Evolutionary conservation across 2,113 vertebrate species (phyloP).

Genomic region (Cyanoliseus patagonus): DNA sequence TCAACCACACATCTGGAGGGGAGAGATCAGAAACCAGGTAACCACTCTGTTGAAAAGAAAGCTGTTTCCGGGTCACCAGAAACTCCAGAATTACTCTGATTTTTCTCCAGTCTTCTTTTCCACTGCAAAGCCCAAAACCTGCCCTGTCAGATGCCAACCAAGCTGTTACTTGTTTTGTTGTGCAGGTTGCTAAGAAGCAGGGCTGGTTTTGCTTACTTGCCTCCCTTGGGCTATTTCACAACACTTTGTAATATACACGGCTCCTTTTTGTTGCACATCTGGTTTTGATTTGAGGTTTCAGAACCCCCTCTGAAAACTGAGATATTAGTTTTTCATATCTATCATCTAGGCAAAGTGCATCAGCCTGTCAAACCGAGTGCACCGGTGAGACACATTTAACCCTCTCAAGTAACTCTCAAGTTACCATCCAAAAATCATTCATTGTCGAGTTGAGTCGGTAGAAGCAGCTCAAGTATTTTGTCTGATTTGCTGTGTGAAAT

Average conservation of each 20-base stretch:
- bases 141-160: conserved; percentile 68
- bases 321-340: conserved; percentile 70
- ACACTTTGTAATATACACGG: conserved; percentile 77
- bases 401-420: conserved; percentile 22
- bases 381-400: conserved; percentile 55
- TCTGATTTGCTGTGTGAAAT: conserved; percentile 51
- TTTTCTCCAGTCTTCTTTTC: conserved; percentile 56
- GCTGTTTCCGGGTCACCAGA: conserved; percentile 37
- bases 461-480: conserved; percentile 8
- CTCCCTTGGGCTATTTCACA: conserved; percentile 83
- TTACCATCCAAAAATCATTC: conserved; percentile 18
- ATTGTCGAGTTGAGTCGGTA: neutral
- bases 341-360: conserved; percentile 67
- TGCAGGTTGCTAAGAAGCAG: conserved; percentile 76
- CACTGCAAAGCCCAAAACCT: conserved; percentile 64
- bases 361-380: conserved; percentile 28
- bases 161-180: conserved; percentile 80
- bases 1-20: neutral
- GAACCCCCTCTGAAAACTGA: conserved; percentile 69
- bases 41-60: neutral
- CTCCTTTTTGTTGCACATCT: conserved; percentile 79
- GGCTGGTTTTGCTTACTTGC: conserved; percentile 84
- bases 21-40: conserved; percentile 23
- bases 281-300: conserved; percentile 80
- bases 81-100: conserved; percentile 18